Evolutionary conservation across 2,113 vertebrate genomes (phyloP), one percentile per base, ranked within the genome.

Genomic region (Pedionomus torquatus): DNA sequence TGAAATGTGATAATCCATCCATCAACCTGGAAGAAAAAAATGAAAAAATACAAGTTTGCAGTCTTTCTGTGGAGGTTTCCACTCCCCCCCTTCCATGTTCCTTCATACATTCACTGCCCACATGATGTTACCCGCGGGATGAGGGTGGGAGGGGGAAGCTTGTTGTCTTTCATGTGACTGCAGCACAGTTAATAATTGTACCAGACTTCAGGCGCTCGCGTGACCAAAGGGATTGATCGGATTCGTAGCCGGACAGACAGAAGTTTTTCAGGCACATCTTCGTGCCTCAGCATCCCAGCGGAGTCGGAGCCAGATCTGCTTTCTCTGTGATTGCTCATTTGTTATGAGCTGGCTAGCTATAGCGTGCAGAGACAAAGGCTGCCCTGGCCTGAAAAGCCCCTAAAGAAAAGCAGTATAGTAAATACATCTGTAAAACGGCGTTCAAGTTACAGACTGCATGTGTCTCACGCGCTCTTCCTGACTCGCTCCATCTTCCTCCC

Each of bases 111-210:
- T 94, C 88, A 60, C 92, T 93, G 88, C 90, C 88, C 86, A 96
- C 95, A 43, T 80, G 69, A 78, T 33, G 69, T 90, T 96, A 77
- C 87, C 90, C 28, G 0, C 0, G 41, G 86, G 94, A 95, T 82
- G 74, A 78, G 82, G 74, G 77, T 95, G 66, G 86, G 75, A 95
- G 58, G 30, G 83, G 79, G 63, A 81, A 84, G 63, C 87, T 92
- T 91, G 66, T 72, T 92, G 89, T 89, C 41, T 87, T 83, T 84
- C 89, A 91, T 79, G 92, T 93, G 94, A 96, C 84, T 94, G 69
- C 33, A 80, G 74, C 87, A 55, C 70, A 80, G 72, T 95, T 95
- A 92, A 94, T 96, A 94, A 93, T 85, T 98, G 90, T 87, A 93
- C 81, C 75, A 87, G 80, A 31, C 74, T 69, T 81, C 26, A 91